Evolutionary conservation across 2,888 invertebrate genomes (phyloP).

Genomic region (Idaea straminata): DNA sequence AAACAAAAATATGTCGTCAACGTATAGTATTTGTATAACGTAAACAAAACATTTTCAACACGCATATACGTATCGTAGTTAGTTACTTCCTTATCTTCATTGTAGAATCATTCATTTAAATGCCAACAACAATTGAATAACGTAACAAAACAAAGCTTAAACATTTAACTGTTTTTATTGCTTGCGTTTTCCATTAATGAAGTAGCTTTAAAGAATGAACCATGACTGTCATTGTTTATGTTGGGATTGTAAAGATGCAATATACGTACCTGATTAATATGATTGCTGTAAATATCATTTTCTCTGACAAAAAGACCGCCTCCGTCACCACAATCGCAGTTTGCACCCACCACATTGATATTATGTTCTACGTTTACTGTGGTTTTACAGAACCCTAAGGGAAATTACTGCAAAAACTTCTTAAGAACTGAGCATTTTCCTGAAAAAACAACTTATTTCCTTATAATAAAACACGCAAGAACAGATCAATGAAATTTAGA

Average conservation of each 20-base stretch:
- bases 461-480: background rate
- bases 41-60: conserved; percentile 31
- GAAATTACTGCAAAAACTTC: background rate
- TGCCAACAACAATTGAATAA: conserved; percentile 29
- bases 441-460: background rate
- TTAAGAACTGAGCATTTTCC: background rate
- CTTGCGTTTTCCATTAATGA: background rate
- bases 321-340: background rate
- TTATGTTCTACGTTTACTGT: background rate
- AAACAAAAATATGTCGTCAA: conserved; percentile 21
- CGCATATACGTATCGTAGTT: conserved; percentile 23
- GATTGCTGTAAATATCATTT: background rate
- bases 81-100: conserved; percentile 59
- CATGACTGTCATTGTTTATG: background rate
- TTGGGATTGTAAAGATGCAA: background rate
- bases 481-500: background rate
- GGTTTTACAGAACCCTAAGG: background rate
- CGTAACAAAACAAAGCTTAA: conserved; percentile 21
- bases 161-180: background rate
- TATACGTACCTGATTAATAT: background rate
- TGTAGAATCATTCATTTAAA: conserved; percentile 49
- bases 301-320: background rate
- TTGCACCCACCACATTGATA: background rate
- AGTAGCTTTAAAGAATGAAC: background rate
- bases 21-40: conserved; percentile 24